A percentile compares a stretch with the other conserved stretches of the same genome.
phyloP scores from a whole-genome alignment of 1,140 invertebrate genomes.

The Drosophila lini region DNA sequence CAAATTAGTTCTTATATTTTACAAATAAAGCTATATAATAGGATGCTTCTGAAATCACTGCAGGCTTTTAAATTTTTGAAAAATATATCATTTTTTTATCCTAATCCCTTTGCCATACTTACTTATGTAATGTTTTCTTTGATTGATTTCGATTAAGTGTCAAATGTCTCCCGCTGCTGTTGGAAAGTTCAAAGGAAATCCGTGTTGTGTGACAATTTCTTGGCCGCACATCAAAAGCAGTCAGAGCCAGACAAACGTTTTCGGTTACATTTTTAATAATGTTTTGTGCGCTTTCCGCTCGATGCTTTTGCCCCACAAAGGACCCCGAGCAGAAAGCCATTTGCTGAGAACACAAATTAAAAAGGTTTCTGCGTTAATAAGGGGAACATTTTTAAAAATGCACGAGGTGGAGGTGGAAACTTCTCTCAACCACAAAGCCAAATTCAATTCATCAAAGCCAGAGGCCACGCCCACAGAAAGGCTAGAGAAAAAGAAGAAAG shows the following conservation, averaged over 20 bases:
- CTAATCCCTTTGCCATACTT: too few relatives aligned
- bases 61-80: not conserved
- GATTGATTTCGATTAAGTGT: constrained; percentile 13
- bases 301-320: constrained; percentile 6
- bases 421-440: not conserved
- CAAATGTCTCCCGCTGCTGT: not conserved
- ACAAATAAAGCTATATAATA: not conserved
- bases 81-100: not conserved
- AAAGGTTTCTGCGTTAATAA: constrained; percentile 18
- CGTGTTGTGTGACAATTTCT: constrained; percentile 17
- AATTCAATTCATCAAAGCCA: constrained; percentile 42
- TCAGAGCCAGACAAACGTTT: constrained; percentile 2
- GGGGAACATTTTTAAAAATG: constrained; percentile 26
- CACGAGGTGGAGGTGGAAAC: not conserved
- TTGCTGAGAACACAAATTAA: constrained; percentile 21
- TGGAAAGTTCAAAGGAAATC: constrained; percentile 12
- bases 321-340: not conserved
- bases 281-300: constrained; percentile 2
- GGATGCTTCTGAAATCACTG: not conserved
- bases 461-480: constrained; percentile 22
- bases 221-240: constrained; percentile 23
- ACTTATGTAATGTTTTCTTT: not conserved
- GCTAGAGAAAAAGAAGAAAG: not conserved
- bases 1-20: not conserved
- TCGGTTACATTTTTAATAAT: constrained; percentile 43